These are phyloP conservation scores for Bufotes viridis DNA, from an alignment of 2,797 vertebrate genomes.

Conservation along the genomic window DNA sequence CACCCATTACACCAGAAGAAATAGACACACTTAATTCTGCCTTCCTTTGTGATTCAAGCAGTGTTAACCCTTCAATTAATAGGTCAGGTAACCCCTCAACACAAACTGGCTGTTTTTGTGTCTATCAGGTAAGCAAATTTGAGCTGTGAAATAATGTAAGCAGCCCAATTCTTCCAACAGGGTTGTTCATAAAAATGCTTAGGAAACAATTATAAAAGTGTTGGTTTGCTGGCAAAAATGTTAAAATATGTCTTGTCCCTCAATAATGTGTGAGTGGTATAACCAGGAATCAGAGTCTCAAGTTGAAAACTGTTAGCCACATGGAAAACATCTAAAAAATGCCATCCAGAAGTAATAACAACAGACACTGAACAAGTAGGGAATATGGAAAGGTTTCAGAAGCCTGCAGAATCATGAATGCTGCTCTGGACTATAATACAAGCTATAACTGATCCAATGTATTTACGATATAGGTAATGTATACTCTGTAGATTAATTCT, in stretches of 20 bases:
- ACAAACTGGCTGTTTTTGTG: not conserved
- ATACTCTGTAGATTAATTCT: too few species aligned
- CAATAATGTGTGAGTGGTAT: not conserved
- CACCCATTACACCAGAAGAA: conserved; percentile 25
- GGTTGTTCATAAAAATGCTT: not conserved
- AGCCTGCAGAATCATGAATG: too few species aligned
- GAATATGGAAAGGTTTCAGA: too few species aligned
- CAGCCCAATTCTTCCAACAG: not conserved
- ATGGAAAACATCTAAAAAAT: too few species aligned
- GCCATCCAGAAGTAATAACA: too few species aligned
- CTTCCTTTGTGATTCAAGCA: conserved; percentile 31
- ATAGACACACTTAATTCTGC: conserved; percentile 22
- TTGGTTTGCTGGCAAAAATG: not conserved
- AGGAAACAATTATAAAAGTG: not conserved
- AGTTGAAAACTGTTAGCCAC: too few species aligned
- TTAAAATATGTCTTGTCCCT: not conserved
- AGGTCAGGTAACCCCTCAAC: not conserved
- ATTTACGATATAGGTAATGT: too few species aligned
- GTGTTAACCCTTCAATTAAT: conserved; percentile 31
- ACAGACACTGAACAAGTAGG: too few species aligned
- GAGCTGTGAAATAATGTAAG: not conserved
- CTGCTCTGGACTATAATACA: too few species aligned
- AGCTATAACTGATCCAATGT: too few species aligned
- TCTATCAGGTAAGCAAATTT: not conserved
- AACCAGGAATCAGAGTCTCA: too few species aligned